phyloP scores from a whole-genome alignment of 2,797 vertebrate species.

The Bovichtus variegatus region DNA sequence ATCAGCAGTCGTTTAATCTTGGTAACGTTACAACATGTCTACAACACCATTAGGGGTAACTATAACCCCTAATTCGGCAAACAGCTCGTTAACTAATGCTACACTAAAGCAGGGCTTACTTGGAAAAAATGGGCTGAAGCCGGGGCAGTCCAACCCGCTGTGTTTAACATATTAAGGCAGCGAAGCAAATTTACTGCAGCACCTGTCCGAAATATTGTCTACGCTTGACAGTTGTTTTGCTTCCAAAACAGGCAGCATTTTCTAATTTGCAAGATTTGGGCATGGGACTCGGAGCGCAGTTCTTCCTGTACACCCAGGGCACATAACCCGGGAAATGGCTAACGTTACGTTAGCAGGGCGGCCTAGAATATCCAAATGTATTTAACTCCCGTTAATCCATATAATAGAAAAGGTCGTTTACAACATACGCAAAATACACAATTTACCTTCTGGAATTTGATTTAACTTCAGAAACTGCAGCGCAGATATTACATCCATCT shows the following conservation, averaged over 20 bases:
- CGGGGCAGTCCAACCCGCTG: neutral
- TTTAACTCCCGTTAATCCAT: rapidly evolving
- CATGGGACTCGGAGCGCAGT: neutral
- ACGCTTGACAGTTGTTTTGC: neutral
- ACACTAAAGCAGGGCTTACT: neutral
- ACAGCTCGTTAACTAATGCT: neutral
- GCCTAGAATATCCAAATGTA: rapidly evolving
- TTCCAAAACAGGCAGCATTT: rapidly evolving
- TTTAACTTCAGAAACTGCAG: conserved; percentile 75
- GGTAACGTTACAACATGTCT: neutral
- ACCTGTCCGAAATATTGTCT: no score
- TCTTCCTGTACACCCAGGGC: neutral
- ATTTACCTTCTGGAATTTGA: conserved; percentile 72
- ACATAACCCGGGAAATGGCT: neutral
- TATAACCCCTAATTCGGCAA: neutral
- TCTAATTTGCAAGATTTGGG: rapidly evolving
- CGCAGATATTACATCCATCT: conserved; percentile 78
- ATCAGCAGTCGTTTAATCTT: neutral
- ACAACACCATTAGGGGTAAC: neutral
- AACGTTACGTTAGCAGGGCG: neutral
- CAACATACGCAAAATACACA: rapidly evolving
- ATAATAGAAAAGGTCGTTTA: rapidly evolving
- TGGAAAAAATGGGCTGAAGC: no score
- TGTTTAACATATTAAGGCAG: no score
- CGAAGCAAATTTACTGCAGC: no score